phyloP scores from a whole-genome alignment of 2,113 vertebrate species.

The Oxyruncus cristatus region DNA sequence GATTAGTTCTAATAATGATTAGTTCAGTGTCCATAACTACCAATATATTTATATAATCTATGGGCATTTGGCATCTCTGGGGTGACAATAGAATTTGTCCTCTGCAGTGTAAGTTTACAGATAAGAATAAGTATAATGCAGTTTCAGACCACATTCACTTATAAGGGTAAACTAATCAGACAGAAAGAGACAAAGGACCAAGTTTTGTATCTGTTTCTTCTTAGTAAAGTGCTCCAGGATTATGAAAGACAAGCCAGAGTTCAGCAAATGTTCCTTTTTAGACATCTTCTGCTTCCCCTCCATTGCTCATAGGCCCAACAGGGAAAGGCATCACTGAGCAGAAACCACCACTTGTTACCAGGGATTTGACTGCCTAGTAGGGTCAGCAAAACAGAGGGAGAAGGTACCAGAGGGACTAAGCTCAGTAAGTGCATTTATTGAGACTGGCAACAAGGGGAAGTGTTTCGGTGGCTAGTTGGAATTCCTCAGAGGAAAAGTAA shows the following conservation, averaged over 20 bases:
- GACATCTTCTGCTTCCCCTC: not conserved
- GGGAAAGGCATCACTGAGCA: not conserved
- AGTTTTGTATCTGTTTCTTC: not conserved
- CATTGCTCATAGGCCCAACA: fast-evolving
- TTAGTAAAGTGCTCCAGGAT: not conserved
- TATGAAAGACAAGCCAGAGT: not conserved
- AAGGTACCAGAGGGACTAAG: not conserved
- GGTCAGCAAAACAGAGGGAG: not conserved
- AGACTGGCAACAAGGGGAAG: not conserved
- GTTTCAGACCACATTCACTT: not conserved
- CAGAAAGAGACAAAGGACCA: not conserved
- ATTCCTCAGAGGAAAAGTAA: not conserved
- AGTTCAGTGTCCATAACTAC: not conserved
- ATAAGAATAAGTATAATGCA: not conserved
- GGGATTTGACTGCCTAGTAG: fast-evolving
- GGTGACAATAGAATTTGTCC: not conserved
- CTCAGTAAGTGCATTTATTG: not conserved
- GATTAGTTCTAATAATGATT: not conserved
- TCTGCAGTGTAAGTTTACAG: not conserved
- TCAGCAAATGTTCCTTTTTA: not conserved
- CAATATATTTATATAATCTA: not conserved
- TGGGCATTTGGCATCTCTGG: not conserved
- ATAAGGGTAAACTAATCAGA: not conserved
- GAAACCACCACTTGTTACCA: not conserved
- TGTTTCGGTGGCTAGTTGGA: fast-evolving